Conservation (phyloP, 2,888 invertebrate genomes). For the Melieria picta region DNA sequence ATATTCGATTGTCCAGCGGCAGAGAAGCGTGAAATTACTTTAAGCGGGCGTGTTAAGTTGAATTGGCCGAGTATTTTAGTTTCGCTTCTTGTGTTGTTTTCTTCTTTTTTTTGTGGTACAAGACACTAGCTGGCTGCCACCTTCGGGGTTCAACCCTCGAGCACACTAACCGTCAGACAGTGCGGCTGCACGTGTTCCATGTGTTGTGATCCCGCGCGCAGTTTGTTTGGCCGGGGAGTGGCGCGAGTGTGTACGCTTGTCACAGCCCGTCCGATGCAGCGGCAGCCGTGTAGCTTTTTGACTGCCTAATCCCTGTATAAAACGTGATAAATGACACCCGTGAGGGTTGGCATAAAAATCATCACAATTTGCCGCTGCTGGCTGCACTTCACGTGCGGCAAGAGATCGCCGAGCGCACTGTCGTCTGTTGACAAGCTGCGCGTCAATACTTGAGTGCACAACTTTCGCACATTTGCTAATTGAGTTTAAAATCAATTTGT, state of each 20-base stretch:
- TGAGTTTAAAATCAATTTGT: slow-evolving; percentile 67
- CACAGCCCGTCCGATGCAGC: no score
- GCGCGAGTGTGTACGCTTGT: neutral
- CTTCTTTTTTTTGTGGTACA: no score
- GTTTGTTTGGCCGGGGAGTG: slow-evolving; percentile 21
- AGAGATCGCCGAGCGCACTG: no score
- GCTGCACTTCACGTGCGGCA: no score
- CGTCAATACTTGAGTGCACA: no score
- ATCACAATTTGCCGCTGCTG: slow-evolving; percentile 36
- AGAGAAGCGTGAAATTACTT: slow-evolving; percentile 62
- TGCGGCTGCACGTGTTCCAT: slow-evolving; percentile 47
- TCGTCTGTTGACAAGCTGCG: no score
- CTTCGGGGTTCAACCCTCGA: no score
- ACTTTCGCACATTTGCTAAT: slow-evolving; percentile 56
- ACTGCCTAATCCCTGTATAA: slow-evolving; percentile 59
- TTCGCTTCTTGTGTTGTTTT: no score
- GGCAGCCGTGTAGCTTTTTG: slow-evolving; percentile 54
- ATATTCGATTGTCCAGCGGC: slow-evolving; percentile 40
- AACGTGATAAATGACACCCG: slow-evolving; percentile 66
- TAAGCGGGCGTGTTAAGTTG: slow-evolving; percentile 46
- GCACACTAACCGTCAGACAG: no score
- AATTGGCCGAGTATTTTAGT: no score
- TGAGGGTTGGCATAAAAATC: slow-evolving; percentile 60
- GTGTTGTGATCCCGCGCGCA: slow-evolving; percentile 25
- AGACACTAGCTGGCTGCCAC: no score